Evolutionary conservation across 1,140 invertebrate species (phyloP).

Genomic region (Metaphire vulgaris): DNA sequence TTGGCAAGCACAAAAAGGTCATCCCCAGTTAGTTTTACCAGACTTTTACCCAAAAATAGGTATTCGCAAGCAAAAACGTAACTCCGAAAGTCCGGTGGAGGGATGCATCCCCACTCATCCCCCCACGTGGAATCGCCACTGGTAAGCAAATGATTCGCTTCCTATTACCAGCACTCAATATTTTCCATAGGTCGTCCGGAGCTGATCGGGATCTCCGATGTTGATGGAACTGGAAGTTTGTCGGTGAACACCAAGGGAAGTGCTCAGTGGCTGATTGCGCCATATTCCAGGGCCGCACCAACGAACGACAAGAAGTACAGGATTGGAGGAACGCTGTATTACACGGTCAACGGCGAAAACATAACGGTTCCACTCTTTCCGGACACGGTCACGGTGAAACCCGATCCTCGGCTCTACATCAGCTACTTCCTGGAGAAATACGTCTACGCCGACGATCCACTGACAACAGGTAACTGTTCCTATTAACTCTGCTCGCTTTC

Average conservation of each 20-base stretch:
- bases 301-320: slow-evolving; percentile 31
- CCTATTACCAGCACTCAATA: too few relatives aligned
- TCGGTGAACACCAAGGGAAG: slow-evolving; percentile 23
- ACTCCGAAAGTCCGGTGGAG: too few relatives aligned
- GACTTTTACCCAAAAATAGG: too few relatives aligned
- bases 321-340: slow-evolving; percentile 30
- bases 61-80: too few relatives aligned
- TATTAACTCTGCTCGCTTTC: too few relatives aligned
- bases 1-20: too few relatives aligned
- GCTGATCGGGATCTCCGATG: slow-evolving; percentile 30
- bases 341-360: slow-evolving; percentile 23
- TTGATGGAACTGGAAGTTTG: slow-evolving; percentile 31
- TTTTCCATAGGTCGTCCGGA: slow-evolving; percentile 27
- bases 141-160: too few relatives aligned
- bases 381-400: slow-evolving; percentile 35
- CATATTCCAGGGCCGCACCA: slow-evolving; percentile 32
- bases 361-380: slow-evolving; percentile 33
- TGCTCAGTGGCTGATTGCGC: slow-evolving; percentile 34
- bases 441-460: slow-evolving; percentile 34
- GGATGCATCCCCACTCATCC: too few relatives aligned
- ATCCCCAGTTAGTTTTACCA: too few relatives aligned
- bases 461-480: slow-evolving; percentile 30
- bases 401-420: slow-evolving; percentile 33
- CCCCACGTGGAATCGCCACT: too few relatives aligned
- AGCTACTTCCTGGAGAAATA: slow-evolving; percentile 35